Percentiles rank a stretch among this genome's conserved stretches.
phyloP scores from a whole-genome alignment of 2,888 invertebrate genomes.

The Steinernema hermaphroditum region DNA sequence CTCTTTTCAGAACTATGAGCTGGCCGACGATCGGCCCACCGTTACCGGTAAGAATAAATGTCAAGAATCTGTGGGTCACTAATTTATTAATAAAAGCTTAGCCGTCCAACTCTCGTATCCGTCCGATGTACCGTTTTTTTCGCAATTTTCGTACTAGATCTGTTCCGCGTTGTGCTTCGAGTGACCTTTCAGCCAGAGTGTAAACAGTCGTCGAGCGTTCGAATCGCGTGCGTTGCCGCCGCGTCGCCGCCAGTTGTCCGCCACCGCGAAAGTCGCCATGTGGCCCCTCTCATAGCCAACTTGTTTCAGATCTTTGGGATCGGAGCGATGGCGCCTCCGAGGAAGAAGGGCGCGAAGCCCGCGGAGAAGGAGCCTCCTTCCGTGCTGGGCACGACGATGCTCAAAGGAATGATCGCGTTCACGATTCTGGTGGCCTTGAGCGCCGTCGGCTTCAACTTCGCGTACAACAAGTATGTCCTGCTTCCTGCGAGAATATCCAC shows the following conservation, averaged over 20 bases:
- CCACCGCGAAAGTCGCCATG: constrained; percentile 12
- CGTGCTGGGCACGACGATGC: constrained; percentile 11
- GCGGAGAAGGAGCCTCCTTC: not conserved
- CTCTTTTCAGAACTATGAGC: not conserved
- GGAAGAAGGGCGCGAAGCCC: constrained; percentile 10
- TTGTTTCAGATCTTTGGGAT: too few species aligned
- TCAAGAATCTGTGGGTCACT: not conserved
- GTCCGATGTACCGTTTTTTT: not conserved
- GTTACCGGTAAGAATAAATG: too few species aligned
- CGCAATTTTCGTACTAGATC: not conserved
- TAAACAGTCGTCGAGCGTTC: constrained; percentile 17
- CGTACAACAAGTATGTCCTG: not conserved
- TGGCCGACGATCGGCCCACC: not conserved
- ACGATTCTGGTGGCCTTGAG: not conserved
- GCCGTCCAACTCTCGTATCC: not conserved
- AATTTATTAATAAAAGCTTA: not conserved
- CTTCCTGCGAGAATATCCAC: constrained; percentile 15
- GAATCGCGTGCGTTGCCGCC: constrained; percentile 10
- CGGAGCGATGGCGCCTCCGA: not conserved
- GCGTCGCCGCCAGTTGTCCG: not conserved
- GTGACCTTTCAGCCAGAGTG: constrained; percentile 1
- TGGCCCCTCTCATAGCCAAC: not conserved
- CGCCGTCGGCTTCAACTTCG: constrained; percentile 1
- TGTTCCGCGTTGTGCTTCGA: not conserved
- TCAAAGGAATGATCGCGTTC: constrained; percentile 1